Base-by-base conservation (phyloP, 2,113 vertebrate genomes). In the Odocoileus hemionus region DNA sequence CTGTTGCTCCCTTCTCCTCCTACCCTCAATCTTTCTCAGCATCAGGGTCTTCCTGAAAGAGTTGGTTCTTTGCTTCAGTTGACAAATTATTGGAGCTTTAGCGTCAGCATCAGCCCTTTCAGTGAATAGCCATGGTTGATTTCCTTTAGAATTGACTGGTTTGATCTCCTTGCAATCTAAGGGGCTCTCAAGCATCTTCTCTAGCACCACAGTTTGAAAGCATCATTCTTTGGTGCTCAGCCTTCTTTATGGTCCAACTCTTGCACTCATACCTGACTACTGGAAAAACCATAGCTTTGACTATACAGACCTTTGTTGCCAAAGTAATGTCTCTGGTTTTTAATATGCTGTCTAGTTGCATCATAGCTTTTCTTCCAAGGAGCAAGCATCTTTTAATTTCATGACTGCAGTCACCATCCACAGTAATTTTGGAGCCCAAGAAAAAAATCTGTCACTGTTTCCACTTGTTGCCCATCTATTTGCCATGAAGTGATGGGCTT, bases 101-200 rank as follows among this genome's bases (percentile, higher is more conserved):
- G 36, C 21, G 23, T 74, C 36, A 70, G 10, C 67, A 74, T 23
- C 36, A 74, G 67, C 23, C 36, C 19, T 39, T 74, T 74, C 19
- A 74, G n/a, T 39, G 67, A 23, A 23, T 74, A 39, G n/a, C 23
- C 67, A 74, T 0, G 0, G 67, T 39, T 39, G 8, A 23, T 74
- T 74, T 74, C n/a, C n/a, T 74, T 74, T 74, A 74, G n/a, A 74
- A 74, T 12, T 74, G 67, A 39, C 5, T 39, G n/a, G 10, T 74
- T 70, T 74, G 19, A 74, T 39, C 67, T 67, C 64, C 64, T 74
- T 74, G n/a, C 19, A 74, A 74, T 74, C 10, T n/a, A 74, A 74
- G 10, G n/a, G 19, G 12, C n/a, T 74, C 5, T 74, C n/a, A 74
- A 74, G 67, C 19, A 12, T 36, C 64, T 36, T 70, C n/a, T 36